phyloP scores from a whole-genome alignment of 1,140 invertebrate genomes.

The Adelges cooleyi region DNA sequence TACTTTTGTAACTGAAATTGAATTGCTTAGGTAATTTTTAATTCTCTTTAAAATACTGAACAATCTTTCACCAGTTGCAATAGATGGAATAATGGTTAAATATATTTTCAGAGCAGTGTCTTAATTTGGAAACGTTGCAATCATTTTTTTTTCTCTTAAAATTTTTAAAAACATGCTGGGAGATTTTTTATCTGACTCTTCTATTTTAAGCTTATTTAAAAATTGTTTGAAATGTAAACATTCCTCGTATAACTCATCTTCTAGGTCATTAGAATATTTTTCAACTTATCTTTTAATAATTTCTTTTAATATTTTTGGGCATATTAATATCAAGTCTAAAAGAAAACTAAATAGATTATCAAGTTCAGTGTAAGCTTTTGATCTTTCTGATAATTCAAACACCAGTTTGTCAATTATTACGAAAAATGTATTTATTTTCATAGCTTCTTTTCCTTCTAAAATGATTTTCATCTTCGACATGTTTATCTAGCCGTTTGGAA shows the following conservation, averaged over 20 bases:
- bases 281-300: not conserved
- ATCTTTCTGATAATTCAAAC: not conserved
- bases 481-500: not conserved
- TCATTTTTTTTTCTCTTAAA: too few species aligned
- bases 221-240: not conserved
- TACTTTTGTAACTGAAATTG: too few species aligned
- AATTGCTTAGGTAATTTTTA: too few species aligned
- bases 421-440: constrained; percentile 1
- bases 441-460: not conserved
- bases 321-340: not conserved
- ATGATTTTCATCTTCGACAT: not conserved
- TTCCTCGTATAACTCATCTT: not conserved
- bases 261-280: not conserved
- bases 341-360: constrained; percentile 1
- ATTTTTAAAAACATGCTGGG: too few species aligned
- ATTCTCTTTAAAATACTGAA: too few species aligned
- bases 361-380: not conserved
- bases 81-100: too few species aligned
- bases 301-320: not conserved
- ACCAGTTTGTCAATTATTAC: not conserved
- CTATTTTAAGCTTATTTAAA: not conserved
- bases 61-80: too few species aligned
- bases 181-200: not conserved
- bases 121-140: too few species aligned
- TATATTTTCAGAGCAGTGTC: too few species aligned